Evolutionary conservation across 2,113 vertebrate species (phyloP), one percentile per base, ranked within the genome.

Genomic region (Vicugna pacos): DNA sequence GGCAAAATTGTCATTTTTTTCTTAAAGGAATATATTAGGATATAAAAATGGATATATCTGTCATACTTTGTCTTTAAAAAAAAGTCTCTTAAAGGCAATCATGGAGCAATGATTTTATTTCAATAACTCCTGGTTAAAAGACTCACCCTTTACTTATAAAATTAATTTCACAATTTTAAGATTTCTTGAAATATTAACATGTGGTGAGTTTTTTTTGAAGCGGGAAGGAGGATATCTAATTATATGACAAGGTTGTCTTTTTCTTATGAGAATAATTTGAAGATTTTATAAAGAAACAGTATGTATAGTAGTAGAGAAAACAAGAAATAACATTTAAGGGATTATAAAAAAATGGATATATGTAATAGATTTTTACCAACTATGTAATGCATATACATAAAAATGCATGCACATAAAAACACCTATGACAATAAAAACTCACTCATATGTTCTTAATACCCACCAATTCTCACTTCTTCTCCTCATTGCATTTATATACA

Each of bases 61-160:
- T 58, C n/a, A 82, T 86, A 83, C 2, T 77, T 76, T 89, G 38
- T n/a, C 26, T 90, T 72, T 70, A 65, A 84, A 93, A 93, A 54
- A 35, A 52, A 91, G 3, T 60, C 81, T 76, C 35, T 73, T 79
- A 28, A 17, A 81, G 52, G 30, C 30, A 58, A 32, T 94, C 48
- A 46, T 12, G 16, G 28, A 30, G 14, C 20, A 84, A 12, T 92
- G 2, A 42, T 86, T 96, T 96, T 30, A 72, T 82, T 92, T 80
- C 42, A 96, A 1, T 64, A 94, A 80, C 54, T 96, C 1, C n/a
- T 79, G 38, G 14, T 22, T 93, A 85, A 14, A 24, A 83, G 17
- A 50, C 5, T 60, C 5, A 52, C 11, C 10, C 3, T 90, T 82
- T 95, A 82, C 38, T 64, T 64, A 56, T 42, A 62, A 85, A 90